Evolutionary conservation across 2,113 vertebrate genomes (phyloP).

Genomic region (Falcunculus frontatus): DNA sequence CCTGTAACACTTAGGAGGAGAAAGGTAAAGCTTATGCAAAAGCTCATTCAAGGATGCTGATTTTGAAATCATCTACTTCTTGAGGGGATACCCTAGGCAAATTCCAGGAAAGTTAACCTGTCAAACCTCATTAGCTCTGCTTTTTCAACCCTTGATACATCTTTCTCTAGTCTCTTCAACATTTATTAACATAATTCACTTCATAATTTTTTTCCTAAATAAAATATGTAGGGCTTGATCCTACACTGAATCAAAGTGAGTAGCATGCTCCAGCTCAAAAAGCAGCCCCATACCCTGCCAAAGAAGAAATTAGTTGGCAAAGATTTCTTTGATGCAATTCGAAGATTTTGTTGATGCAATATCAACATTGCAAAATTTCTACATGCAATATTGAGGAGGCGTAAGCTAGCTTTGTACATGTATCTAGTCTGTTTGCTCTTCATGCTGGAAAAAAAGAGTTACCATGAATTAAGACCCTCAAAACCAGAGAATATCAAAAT

Average conservation of each 20-base stretch:
- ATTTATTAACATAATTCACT: constrained; percentile 16
- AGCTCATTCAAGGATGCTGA: constrained; percentile 30
- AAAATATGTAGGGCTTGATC: constrained; percentile 19
- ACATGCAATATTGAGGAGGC: not conserved
- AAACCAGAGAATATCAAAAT: not conserved
- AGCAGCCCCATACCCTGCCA: not conserved
- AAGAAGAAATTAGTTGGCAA: not conserved
- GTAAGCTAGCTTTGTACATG: not conserved
- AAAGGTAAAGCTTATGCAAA: constrained; percentile 33
- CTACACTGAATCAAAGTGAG: not conserved
- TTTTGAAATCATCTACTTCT: constrained; percentile 50
- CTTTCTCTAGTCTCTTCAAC: constrained; percentile 29
- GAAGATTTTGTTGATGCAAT: too few species aligned
- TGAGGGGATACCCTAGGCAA: constrained; percentile 50
- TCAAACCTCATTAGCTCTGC: constrained; percentile 51
- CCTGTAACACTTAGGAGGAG: constrained; percentile 14
- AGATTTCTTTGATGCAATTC: not conserved
- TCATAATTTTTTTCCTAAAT: not conserved
- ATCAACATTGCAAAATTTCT: not conserved
- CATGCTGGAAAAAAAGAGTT: not conserved
- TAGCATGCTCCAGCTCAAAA: not conserved
- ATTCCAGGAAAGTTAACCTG: constrained; percentile 39
- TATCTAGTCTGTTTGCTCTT: not conserved
- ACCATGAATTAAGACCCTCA: not conserved
- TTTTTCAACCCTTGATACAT: not conserved